phyloP scores from a whole-genome alignment of 2,888 invertebrate species.

The Lithophane semibrunnea region DNA sequence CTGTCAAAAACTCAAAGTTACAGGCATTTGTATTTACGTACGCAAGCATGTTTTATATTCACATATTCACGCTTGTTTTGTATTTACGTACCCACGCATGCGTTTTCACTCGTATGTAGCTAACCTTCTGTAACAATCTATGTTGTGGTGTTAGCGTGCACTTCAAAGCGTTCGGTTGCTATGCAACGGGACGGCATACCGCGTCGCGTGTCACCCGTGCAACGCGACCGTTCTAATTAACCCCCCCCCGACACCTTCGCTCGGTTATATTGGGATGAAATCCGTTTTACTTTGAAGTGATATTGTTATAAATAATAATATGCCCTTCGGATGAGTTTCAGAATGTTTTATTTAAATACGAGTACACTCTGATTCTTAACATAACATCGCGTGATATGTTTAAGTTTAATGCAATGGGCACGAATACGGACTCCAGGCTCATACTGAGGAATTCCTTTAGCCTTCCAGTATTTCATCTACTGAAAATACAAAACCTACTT shows the following conservation, averaged over 20 bases:
- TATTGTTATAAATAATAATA: constrained; percentile 13
- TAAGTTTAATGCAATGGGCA: too few species aligned
- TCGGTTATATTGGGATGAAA: constrained; percentile 44
- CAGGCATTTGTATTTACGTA: too few species aligned
- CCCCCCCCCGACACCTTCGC: constrained; percentile 41
- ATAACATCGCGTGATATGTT: too few species aligned
- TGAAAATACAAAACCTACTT: neutral
- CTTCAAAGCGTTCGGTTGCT: constrained; percentile 62
- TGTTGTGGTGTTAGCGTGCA: constrained; percentile 28
- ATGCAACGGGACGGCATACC: constrained; percentile 58
- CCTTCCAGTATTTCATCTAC: neutral
- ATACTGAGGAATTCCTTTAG: too few species aligned
- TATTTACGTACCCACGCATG: too few species aligned
- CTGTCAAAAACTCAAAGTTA: too few species aligned
- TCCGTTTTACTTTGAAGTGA: constrained; percentile 18
- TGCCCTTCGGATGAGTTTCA: too few species aligned
- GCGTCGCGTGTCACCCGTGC: constrained; percentile 56
- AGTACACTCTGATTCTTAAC: neutral
- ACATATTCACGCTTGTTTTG: too few species aligned
- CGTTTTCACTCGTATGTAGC: too few species aligned
- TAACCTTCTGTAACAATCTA: neutral
- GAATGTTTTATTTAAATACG: too few species aligned
- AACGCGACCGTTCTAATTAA: constrained; percentile 59
- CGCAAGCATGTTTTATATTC: too few species aligned
- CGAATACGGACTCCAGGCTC: too few species aligned